Percentiles rank a stretch among this genome's conserved stretches.
Evolutionary conservation across 2,797 vertebrate species (phyloP).

Genomic region (Sardinella longiceps): DNA sequence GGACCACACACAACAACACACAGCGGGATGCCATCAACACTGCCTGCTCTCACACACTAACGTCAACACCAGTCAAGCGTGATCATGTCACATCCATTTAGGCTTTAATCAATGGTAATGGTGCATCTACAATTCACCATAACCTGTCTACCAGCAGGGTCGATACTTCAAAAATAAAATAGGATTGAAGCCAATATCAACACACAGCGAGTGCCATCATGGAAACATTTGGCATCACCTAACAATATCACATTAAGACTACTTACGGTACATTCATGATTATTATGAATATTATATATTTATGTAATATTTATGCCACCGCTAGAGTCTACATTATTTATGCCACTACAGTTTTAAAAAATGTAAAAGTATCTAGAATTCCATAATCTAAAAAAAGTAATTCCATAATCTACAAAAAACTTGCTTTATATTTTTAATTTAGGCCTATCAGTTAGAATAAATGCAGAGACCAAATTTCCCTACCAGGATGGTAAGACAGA

Average conservation of each 20-base stretch:
- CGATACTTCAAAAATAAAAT: background rate
- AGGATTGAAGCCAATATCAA: background rate
- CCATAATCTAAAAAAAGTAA: too few species aligned
- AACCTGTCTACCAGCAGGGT: background rate
- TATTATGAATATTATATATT: too few species aligned
- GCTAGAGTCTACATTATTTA: too few species aligned
- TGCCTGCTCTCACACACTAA: background rate
- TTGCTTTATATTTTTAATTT: too few species aligned
- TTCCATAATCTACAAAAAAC: too few species aligned
- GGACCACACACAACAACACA: background rate
- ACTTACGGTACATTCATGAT: too few species aligned
- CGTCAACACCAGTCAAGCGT: background rate
- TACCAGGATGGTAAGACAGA: too few species aligned
- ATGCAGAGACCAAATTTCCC: too few species aligned
- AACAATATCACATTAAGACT: background rate
- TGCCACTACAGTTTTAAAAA: too few species aligned
- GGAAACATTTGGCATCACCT: background rate
- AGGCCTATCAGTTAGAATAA: too few species aligned
- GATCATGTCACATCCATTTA: background rate
- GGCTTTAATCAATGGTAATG: background rate
- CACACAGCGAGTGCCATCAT: background rate
- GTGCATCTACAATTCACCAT: background rate
- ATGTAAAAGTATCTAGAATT: too few species aligned
- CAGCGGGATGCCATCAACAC: background rate
- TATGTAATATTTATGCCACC: too few species aligned